These are phyloP conservation scores for Tribolium freemani DNA, from an alignment of 2,888 invertebrate species.

Conservation along the genomic window DNA sequence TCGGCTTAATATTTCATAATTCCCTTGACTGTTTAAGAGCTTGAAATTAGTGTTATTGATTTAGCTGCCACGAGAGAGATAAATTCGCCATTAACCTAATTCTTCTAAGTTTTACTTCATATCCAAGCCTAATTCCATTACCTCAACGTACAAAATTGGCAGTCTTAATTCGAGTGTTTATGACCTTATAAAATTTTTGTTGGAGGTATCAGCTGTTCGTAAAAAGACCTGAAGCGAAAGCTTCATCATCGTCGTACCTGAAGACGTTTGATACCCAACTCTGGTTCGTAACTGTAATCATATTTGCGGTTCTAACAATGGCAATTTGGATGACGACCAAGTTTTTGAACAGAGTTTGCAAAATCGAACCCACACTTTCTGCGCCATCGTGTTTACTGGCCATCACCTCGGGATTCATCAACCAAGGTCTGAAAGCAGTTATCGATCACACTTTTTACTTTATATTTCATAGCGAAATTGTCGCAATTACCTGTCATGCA, in stretches of 20 bases:
- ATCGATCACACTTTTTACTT: not conserved
- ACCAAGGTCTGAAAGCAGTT: slow-evolving; percentile 59
- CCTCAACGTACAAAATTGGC: not conserved
- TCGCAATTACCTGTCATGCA: not conserved
- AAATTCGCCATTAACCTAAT: slow-evolving; percentile 27
- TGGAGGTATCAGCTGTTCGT: slow-evolving; percentile 63
- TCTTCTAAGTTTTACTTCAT: slow-evolving; percentile 10
- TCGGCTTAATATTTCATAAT: slow-evolving; percentile 6
- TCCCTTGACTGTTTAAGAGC: not conserved
- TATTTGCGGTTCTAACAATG: slow-evolving; percentile 55
- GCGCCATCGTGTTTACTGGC: slow-evolving; percentile 60
- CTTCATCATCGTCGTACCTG: slow-evolving; percentile 59
- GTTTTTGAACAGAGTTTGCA: slow-evolving; percentile 50
- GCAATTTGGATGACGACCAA: slow-evolving; percentile 58
- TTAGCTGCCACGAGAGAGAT: slow-evolving; percentile 11
- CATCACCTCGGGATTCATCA: slow-evolving; percentile 60
- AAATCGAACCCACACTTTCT: slow-evolving; percentile 54
- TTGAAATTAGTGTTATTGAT: slow-evolving; percentile 17
- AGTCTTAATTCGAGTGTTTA: not conserved
- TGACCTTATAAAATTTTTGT: slow-evolving; percentile 9
- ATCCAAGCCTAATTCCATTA: slow-evolving; percentile 13
- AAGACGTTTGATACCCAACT: slow-evolving; percentile 57
- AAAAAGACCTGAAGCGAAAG: slow-evolving; percentile 57
- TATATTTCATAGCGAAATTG: slow-evolving; percentile 16
- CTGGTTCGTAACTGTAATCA: slow-evolving; percentile 56